phyloP scores from a whole-genome alignment of 2,888 invertebrate genomes.

The Bugula neritina region DNA sequence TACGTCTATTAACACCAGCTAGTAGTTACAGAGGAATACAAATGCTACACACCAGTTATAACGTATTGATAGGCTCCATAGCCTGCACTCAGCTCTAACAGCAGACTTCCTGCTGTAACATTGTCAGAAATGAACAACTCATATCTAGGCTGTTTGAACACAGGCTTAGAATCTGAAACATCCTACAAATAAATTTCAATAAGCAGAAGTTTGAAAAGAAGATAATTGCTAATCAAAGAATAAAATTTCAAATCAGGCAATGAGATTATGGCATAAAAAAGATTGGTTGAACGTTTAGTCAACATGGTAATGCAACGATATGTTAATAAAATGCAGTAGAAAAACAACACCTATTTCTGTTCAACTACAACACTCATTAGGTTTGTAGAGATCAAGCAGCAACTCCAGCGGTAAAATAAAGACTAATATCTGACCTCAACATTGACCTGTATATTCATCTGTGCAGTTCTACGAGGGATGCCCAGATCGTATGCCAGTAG shows the following conservation, averaged over 20 bases:
- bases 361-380: no score
- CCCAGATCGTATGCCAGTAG: slow-evolving; percentile 9
- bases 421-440: slow-evolving; percentile 23
- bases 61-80: neutral
- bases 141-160: slow-evolving; percentile 1
- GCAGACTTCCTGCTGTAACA: neutral
- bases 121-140: slow-evolving; percentile 8
- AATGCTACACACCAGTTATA: neutral
- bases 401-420: no score
- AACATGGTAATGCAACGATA: no score
- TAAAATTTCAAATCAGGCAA: neutral
- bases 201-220: neutral
- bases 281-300: no score
- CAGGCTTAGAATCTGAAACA: slow-evolving; percentile 14
- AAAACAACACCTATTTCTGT: no score
- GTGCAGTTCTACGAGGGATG: neutral
- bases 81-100: slow-evolving; percentile 2
- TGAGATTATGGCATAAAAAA: no score
- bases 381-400: no score
- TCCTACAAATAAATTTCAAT: neutral
- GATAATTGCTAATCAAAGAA: neutral
- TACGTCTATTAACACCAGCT: no score
- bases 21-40: neutral
- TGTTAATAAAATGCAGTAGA: no score
- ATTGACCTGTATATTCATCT: slow-evolving; percentile 9